Percentiles rank a stretch among this genome's conserved stretches.
phyloP scores from a whole-genome alignment of 2,888 invertebrate species.

The Hypsopygia costalis region DNA sequence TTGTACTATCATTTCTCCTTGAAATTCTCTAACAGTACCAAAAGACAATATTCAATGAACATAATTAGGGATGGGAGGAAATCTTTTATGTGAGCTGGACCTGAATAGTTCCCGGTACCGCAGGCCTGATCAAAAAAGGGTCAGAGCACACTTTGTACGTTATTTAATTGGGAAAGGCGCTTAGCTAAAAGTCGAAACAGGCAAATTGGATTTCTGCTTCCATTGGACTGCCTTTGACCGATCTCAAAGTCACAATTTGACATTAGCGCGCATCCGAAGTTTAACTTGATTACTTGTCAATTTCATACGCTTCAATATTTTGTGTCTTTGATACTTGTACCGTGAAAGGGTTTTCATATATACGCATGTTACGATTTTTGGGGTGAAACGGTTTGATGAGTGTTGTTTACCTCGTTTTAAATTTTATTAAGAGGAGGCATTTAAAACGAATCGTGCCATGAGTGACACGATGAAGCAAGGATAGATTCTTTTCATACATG shows the following conservation, averaged over 20 bases:
- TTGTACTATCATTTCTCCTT: too few relatives aligned
- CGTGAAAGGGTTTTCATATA: background rate
- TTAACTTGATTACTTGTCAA: slow-evolving; percentile 64
- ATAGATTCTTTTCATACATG: too few relatives aligned
- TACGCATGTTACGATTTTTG: background rate
- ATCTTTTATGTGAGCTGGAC: slow-evolving; percentile 6
- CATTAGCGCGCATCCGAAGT: slow-evolving; percentile 51
- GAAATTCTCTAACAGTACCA: too few relatives aligned
- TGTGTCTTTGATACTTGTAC: background rate
- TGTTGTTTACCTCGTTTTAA: background rate
- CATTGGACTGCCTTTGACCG: slow-evolving; percentile 60
- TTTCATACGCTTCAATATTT: slow-evolving; percentile 48
- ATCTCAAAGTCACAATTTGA: slow-evolving; percentile 61
- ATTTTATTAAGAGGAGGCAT: too few relatives aligned
- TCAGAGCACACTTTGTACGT: slow-evolving; percentile 31
- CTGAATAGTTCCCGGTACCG: slow-evolving; percentile 40
- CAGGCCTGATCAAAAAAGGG: slow-evolving; percentile 26
- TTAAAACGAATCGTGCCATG: too few relatives aligned
- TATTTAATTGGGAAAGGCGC: slow-evolving; percentile 72
- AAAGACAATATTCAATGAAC: too few relatives aligned
- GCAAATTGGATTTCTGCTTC: slow-evolving; percentile 72
- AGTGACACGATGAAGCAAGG: too few relatives aligned
- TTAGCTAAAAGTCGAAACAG: slow-evolving; percentile 67
- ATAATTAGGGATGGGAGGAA: too few relatives aligned
- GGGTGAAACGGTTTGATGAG: background rate